These are phyloP conservation scores for Sinocyclocheilus anophthalmus DNA, from an alignment of 2,113 vertebrate species.

Conservation along the genomic window DNA sequence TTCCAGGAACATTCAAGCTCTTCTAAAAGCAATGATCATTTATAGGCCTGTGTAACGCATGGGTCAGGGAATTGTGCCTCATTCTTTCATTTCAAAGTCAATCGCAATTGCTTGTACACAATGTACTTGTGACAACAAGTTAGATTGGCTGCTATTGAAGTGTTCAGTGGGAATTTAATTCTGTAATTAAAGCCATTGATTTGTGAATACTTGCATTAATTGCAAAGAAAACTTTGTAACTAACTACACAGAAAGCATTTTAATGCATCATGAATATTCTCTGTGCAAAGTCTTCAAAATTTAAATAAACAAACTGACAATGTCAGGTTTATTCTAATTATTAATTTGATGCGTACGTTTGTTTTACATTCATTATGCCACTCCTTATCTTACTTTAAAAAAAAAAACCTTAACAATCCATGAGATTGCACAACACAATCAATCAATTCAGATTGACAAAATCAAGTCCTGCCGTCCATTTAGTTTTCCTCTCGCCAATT, in stretches of 20 bases:
- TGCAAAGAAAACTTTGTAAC: background rate
- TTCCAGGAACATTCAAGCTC: slow-evolving; percentile 7
- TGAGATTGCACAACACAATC: background rate
- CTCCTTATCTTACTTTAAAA: background rate
- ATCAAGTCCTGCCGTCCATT: too few relatives aligned
- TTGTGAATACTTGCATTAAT: slow-evolving; percentile 12
- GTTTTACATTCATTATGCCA: background rate
- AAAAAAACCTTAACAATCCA: background rate
- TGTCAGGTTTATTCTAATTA: background rate
- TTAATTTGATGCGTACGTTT: too few relatives aligned
- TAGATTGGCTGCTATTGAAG: background rate
- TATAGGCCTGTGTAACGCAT: background rate
- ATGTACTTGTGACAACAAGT: background rate
- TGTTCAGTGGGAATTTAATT: background rate
- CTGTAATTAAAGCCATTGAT: slow-evolving; percentile 9
- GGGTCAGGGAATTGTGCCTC: background rate
- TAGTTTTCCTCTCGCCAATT: too few relatives aligned
- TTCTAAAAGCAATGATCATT: background rate
- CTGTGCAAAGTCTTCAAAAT: background rate
- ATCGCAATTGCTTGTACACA: background rate
- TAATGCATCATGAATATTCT: background rate
- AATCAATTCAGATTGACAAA: too few relatives aligned
- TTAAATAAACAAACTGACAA: background rate
- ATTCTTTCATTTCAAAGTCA: slow-evolving; percentile 21
- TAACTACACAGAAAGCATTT: background rate